phyloP scores from a whole-genome alignment of 2,888 invertebrate genomes.

The Rugalucina vietnamica region DNA sequence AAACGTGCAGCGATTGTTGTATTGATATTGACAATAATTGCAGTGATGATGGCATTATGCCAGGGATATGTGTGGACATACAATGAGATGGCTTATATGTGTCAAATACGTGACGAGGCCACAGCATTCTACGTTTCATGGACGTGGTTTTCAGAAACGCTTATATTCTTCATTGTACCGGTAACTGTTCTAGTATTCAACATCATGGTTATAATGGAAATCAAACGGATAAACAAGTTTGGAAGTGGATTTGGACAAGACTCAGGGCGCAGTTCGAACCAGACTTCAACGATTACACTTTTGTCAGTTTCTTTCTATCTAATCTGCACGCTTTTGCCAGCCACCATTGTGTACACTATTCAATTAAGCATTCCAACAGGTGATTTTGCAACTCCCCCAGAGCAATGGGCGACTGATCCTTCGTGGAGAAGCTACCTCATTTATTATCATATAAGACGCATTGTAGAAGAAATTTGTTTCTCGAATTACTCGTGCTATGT shows the following conservation, averaged over 20 bases:
- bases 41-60: conserved; percentile 64
- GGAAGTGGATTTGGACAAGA: conserved; percentile 32
- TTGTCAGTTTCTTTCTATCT: conserved; percentile 82
- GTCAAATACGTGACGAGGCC: conserved; percentile 54
- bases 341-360: conserved; percentile 79
- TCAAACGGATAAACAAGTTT: conserved; percentile 70
- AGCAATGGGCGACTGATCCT: conserved; percentile 65
- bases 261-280: conserved; percentile 42
- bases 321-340: conserved; percentile 81
- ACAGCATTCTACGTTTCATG: conserved; percentile 71
- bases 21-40: conserved; percentile 62
- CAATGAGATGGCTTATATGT: conserved; percentile 64
- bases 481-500: conserved; percentile 81
- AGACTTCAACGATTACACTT: conserved; percentile 80
- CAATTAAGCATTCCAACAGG: conserved; percentile 68
- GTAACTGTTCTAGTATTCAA: conserved; percentile 79
- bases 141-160: conserved; percentile 78
- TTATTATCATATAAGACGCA: conserved; percentile 70
- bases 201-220: conserved; percentile 79
- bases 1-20: conserved; percentile 76
- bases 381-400: conserved; percentile 44
- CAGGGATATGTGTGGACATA: conserved; percentile 82
- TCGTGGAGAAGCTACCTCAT: conserved; percentile 76
- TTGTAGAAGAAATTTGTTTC: conserved; percentile 78
- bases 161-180: conserved; percentile 78